Base-by-base conservation (phyloP, 1,140 invertebrate genomes). In the Phthorimaea operculella region DNA sequence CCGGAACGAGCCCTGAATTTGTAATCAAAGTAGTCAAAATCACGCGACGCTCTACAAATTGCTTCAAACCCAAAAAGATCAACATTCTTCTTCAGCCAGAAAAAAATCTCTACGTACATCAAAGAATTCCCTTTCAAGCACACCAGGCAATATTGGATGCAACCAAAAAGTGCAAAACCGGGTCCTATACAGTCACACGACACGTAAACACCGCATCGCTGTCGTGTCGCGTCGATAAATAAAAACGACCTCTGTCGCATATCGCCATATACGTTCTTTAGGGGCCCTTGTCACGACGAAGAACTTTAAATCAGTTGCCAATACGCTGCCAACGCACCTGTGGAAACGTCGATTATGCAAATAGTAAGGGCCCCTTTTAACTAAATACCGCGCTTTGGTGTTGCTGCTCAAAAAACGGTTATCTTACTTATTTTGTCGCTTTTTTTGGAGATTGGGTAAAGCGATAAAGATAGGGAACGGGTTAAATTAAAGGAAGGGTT, bases 331-430 rank as follows among this genome's bases (percentile, higher is more conserved):
- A 54, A 70, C 72, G 74, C 78, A 82, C 79, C 79, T 81, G 79
- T 79, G 65, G 68, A 77, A 72, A 76, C 69, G 73, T 82, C 77
- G 76, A 84, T 82, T 84, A 84, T 84, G 79, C 76, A 79, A 84
- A 84, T 81, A 52, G 55, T 57, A 58, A 61, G 55, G 64, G 17
- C 5, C 9, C 62, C 76, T 77, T 79, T 81, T 78, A 79, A 78
- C 74, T 81, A 77, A 79, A 81, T 73, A 78, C 75, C 71, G 72
- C 74, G 65, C 66, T 69, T 72, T 60, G 60, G 63, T 68, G 70
- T 72, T 62, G 63, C 57, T 48, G 55, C 53, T 12, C 4, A 39
- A n/a, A 39, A 28, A 28, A 28, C 21, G 21, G 2, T 28, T 28
- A 6, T 28, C 21, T 28, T 6, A 28, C 21, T 28, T 6, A 28